These are phyloP conservation scores for Agapornis roseicollis DNA, from an alignment of 2,113 vertebrate species.

Conservation along the genomic window DNA sequence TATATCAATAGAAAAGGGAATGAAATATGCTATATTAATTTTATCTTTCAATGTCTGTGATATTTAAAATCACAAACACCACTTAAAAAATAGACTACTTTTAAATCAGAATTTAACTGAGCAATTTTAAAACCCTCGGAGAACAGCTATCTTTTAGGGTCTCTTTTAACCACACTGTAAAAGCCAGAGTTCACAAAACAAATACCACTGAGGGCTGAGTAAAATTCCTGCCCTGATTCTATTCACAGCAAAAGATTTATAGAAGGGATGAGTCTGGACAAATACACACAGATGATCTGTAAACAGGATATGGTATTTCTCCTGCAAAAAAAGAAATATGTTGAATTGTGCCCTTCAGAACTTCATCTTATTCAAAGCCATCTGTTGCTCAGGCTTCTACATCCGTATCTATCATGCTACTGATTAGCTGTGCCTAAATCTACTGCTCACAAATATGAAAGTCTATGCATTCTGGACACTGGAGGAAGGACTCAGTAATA, in stretches of 20 bases:
- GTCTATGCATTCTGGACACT: not conserved
- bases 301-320: not conserved
- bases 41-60: not conserved
- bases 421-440: not conserved
- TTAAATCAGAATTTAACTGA: not conserved
- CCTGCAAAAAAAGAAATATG: not conserved
- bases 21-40: not conserved
- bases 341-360: not conserved
- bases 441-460: not conserved
- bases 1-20: not conserved
- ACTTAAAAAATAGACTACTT: not conserved
- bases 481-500: not conserved
- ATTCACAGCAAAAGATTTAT: not conserved
- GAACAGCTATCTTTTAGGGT: not conserved
- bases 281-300: not conserved
- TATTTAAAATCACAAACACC: not conserved
- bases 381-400: not conserved
- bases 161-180: not conserved
- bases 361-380: not conserved
- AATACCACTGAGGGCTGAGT: not conserved
- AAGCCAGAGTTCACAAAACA: not conserved
- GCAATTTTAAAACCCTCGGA: not conserved
- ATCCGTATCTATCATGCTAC: not conserved
- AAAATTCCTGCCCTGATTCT: not conserved
- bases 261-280: not conserved